Base-by-base conservation (phyloP, 2,797 vertebrate species). In the Okamejei kenojei region DNA sequence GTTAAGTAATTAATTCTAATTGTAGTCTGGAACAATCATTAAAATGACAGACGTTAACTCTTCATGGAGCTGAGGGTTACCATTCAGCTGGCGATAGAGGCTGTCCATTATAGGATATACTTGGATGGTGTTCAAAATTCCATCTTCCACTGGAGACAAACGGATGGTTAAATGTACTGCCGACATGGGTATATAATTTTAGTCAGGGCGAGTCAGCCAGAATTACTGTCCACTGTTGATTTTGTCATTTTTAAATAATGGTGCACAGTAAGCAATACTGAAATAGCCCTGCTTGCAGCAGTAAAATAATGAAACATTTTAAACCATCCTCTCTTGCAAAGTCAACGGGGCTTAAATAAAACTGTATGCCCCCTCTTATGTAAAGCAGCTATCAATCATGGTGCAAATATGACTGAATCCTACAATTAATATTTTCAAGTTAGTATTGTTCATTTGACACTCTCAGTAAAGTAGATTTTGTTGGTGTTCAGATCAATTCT, bases 1-100 rank as follows among this genome's bases (percentile, higher is more conserved):
- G 68, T 92, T 76, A 58, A 92, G 90, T 92, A 92, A 76, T 92
- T 38, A 92, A 92, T 76, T 92, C 71, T 92, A 92, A 92, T 92
- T 92, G 90, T 92, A 74, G 90, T 76, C 38, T 92, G 38, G 71
- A 92, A 92, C 71, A 92, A 74, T 92, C 71, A 54, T 76, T 45
- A 38, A 76, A 92, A 92, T 92, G 65, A 91, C 68, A 91, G 19
- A 26, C 68, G 74, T 91, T 91, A 76, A 88, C 84, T 88, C 61
- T 88, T 88, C 84, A 68, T 65, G 84, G 63, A 68, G 63, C 61
- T 88, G 63, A n/a, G 8, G 63, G 63, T 17, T 68, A 68, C 17
- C 63, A 68, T 68, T 32, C n/a, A 65, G n/a, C 65, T 35, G 15
- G 7, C 23, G n/a, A 7, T 68, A 32, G 17, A 29, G 8, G 45